A percentile compares a stretch with the other conserved stretches of the same genome.
These are phyloP conservation scores for Neotoma lepida DNA, from an alignment of 2,113 vertebrate species.

Conservation along the genomic window DNA sequence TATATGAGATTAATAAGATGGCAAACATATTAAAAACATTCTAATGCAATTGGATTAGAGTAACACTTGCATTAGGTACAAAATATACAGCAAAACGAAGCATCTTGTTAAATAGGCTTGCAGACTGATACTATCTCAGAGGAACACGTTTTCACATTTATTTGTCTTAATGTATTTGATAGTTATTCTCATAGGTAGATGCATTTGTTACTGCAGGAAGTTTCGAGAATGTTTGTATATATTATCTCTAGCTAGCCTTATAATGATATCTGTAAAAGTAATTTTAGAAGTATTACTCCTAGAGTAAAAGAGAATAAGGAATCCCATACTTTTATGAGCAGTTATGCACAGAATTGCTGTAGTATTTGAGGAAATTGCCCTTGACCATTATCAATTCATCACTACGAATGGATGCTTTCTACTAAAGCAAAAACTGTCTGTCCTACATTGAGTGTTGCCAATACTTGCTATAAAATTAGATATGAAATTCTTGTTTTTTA, in stretches of 20 bases:
- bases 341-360: slow-evolving; percentile 5
- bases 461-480: slow-evolving; percentile 70
- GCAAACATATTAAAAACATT: slow-evolving; percentile 75
- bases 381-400: slow-evolving; percentile 36
- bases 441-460: slow-evolving; percentile 81
- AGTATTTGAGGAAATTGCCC: slow-evolving; percentile 4
- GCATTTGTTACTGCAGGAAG: slow-evolving; percentile 27
- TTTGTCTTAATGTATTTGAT: slow-evolving; percentile 32
- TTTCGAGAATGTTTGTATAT: slow-evolving; percentile 33
- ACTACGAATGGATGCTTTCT: slow-evolving; percentile 19
- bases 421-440: slow-evolving; percentile 42
- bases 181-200: slow-evolving; percentile 7
- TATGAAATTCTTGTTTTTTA: slow-evolving; percentile 63
- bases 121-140: slow-evolving; percentile 81
- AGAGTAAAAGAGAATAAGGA: slow-evolving; percentile 16
- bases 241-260: neutral
- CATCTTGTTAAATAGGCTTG: slow-evolving; percentile 84
- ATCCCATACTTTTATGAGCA: slow-evolving; percentile 10
- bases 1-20: slow-evolving; percentile 74
- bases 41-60: slow-evolving; percentile 72
- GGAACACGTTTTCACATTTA: slow-evolving; percentile 69
- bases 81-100: slow-evolving; percentile 86
- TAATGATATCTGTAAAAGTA: slow-evolving; percentile 16
- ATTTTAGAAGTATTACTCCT: slow-evolving; percentile 44
- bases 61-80: slow-evolving; percentile 86